A percentile compares a stretch with the other conserved stretches of the same genome.
These are phyloP conservation scores for Coremacera marginata DNA, from an alignment of 2,888 invertebrate genomes.

Conservation along the genomic window DNA sequence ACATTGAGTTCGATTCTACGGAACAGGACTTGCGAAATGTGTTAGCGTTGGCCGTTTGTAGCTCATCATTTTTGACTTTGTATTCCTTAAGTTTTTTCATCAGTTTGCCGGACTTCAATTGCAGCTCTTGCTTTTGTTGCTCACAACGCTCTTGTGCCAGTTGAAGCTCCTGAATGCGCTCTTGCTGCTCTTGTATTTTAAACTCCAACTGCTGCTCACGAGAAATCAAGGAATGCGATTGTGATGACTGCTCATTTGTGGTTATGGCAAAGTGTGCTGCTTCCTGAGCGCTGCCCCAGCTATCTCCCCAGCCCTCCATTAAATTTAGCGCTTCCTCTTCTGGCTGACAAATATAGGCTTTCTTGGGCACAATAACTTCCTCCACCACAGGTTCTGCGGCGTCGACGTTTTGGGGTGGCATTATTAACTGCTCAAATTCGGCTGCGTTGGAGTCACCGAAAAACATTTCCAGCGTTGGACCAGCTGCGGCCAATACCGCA, in stretches of 20 bases:
- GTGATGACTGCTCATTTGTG: conserved; percentile 33
- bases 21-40: conserved; percentile 52
- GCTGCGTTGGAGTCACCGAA: conserved; percentile 53
- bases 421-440: conserved; percentile 50
- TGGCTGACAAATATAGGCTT: conserved; percentile 72
- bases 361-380: conserved; percentile 71
- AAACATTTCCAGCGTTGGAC: conserved; percentile 65
- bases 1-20: conserved; percentile 55
- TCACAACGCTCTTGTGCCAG: conserved; percentile 73
- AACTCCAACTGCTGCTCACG: conserved; percentile 60
- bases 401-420: conserved; percentile 49
- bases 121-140: conserved; percentile 75
- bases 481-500: conserved; percentile 39
- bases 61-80: conserved; percentile 76
- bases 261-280: conserved; percentile 64
- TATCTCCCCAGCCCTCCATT: conserved; percentile 68
- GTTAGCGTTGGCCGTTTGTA: conserved; percentile 46
- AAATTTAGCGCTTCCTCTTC: conserved; percentile 52
- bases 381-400: conserved; percentile 60
- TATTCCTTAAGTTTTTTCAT: conserved; percentile 88
- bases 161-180: conserved; percentile 74
- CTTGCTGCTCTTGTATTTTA: conserved; percentile 73
- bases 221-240: conserved; percentile 48
- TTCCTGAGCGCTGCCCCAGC: conserved; percentile 75
- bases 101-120: conserved; percentile 82